phyloP scores from a whole-genome alignment of 1,140 invertebrate species.

The Orchestia grillus region DNA sequence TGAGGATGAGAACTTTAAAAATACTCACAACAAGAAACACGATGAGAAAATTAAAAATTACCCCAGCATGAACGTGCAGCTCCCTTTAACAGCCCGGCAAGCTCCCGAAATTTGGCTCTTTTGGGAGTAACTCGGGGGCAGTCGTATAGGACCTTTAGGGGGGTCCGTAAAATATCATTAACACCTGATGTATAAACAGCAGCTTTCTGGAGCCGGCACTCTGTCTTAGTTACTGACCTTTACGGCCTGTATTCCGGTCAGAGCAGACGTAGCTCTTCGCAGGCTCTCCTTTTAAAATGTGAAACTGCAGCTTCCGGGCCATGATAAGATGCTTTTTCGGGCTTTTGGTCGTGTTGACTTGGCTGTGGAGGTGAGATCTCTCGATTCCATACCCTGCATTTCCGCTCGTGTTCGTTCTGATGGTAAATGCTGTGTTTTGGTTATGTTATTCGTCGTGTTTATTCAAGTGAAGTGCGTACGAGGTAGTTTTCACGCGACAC shows the following conservation, averaged over 20 bases:
- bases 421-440: neutral
- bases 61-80: neutral
- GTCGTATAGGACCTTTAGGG: constrained; percentile 18
- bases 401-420: neutral
- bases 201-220: constrained; percentile 37
- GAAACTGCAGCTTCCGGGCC: neutral
- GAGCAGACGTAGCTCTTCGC: constrained; percentile 13
- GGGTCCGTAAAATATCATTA: constrained; percentile 31
- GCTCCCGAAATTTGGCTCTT: neutral
- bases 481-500: no score
- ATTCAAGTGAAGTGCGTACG: neutral
- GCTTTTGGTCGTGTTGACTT: neutral
- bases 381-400: neutral
- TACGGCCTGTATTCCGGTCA: constrained; percentile 31
- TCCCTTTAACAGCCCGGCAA: neutral
- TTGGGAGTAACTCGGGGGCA: constrained; percentile 40
- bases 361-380: neutral
- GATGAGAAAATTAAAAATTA: neutral
- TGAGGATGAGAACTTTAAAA: neutral
- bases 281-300: neutral
- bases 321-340: constrained; percentile 6
- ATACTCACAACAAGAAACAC: neutral
- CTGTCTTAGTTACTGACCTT: constrained; percentile 54
- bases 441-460: neutral
- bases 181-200: constrained; percentile 56